These are phyloP conservation scores for Caenorhabditis doughertyi DNA, from an alignment of 2,888 invertebrate genomes.

Conservation along the genomic window DNA sequence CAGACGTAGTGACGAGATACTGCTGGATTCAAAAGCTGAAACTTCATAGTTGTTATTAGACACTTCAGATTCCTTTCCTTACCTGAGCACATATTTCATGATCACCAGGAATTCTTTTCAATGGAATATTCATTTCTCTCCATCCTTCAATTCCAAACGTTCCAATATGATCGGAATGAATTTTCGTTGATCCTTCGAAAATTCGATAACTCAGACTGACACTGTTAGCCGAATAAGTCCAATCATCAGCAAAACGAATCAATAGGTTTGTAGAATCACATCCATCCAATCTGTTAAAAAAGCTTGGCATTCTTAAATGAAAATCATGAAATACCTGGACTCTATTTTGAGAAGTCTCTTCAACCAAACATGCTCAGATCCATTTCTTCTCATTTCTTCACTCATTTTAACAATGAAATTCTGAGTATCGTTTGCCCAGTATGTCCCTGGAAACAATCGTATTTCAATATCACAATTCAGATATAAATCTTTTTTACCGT, in stretches of 20 bases:
- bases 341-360: slow-evolving; percentile 72
- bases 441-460: slow-evolving; percentile 59
- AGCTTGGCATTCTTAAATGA: background rate
- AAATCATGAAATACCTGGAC: slow-evolving; percentile 54
- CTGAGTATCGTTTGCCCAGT: slow-evolving; percentile 77
- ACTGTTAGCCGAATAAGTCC: slow-evolving; percentile 72
- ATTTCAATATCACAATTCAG: background rate
- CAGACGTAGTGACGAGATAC: slow-evolving; percentile 58
- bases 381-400: slow-evolving; percentile 73
- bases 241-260: slow-evolving; percentile 75
- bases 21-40: slow-evolving; percentile 53
- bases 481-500: slow-evolving; percentile 51
- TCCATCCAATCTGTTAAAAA: slow-evolving; percentile 62
- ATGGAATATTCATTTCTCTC: slow-evolving; percentile 66
- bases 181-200: slow-evolving; percentile 66
- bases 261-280: slow-evolving; percentile 74
- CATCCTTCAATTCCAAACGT: slow-evolving; percentile 69
- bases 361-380: slow-evolving; percentile 78
- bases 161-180: slow-evolving; percentile 57
- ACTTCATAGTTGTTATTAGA: background rate
- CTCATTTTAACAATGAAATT: slow-evolving; percentile 78
- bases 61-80: background rate
- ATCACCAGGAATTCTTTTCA: slow-evolving; percentile 48
- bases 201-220: slow-evolving; percentile 75
- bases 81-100: slow-evolving; percentile 66